A percentile compares a stretch with the other conserved stretches of the same genome.
Evolutionary conservation across 2,888 invertebrate species (phyloP).

Genomic region (Cryptocephalus primarius): DNA sequence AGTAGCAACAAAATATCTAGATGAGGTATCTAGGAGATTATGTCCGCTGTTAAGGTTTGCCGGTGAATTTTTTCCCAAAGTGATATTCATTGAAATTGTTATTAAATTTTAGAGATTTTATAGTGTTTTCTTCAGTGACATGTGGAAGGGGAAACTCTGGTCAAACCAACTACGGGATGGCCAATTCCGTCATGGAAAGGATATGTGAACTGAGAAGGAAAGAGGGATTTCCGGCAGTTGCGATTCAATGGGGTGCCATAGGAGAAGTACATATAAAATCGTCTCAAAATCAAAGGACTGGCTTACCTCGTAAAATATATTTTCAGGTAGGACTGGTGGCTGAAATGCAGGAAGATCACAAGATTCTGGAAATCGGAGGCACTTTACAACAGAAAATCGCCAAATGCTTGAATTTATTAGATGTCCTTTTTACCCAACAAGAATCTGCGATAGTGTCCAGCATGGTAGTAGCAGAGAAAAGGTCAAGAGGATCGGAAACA

Average conservation of each 20-base stretch:
- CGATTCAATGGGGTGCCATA: constrained; percentile 89
- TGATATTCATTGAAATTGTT: background rate
- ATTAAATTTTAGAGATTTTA: constrained; percentile 60
- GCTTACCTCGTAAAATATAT: too few relatives aligned
- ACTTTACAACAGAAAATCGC: constrained; percentile 57
- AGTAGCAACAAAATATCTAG: constrained; percentile 66
- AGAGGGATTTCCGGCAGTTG: constrained; percentile 65
- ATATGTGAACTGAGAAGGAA: constrained; percentile 63
- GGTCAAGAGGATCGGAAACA: constrained; percentile 52
- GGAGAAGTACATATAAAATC: constrained; percentile 82
- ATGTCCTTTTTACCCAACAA: constrained; percentile 61
- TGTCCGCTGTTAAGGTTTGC: constrained; percentile 24
- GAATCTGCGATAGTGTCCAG: constrained; percentile 57
- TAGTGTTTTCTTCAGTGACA: constrained; percentile 84
- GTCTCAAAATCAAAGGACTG: too few relatives aligned
- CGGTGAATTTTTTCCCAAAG: too few relatives aligned
- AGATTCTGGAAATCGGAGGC: constrained; percentile 43
- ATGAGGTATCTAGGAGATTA: constrained; percentile 37
- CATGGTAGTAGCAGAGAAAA: too few relatives aligned
- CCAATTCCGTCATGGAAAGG: constrained; percentile 84
- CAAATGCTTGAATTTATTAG: constrained; percentile 51
- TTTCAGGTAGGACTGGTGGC: constrained; percentile 57
- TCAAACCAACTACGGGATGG: constrained; percentile 84
- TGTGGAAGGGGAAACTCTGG: constrained; percentile 88
- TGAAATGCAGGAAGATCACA: constrained; percentile 41